These are phyloP conservation scores for Pelosia muscerda DNA, from an alignment of 2,888 invertebrate genomes.

Conservation along the genomic window DNA sequence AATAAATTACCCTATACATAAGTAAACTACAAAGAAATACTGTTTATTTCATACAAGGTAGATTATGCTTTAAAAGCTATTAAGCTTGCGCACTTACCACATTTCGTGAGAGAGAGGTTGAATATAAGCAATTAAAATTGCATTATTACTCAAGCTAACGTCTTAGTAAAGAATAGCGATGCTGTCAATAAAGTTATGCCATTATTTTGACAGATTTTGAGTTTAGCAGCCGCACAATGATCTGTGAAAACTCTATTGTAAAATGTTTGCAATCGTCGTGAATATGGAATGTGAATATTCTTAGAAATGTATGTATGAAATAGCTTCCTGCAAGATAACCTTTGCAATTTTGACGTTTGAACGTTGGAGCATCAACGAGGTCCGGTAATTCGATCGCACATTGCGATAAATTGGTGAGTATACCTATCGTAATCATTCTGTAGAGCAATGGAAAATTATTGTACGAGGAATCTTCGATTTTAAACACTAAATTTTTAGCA, in stretches of 20 bases:
- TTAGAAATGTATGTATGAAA: background rate
- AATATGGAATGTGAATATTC: background rate
- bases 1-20: background rate
- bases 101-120: slow-evolving; percentile 19
- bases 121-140: slow-evolving; percentile 26
- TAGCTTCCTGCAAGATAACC: too few relatives aligned
- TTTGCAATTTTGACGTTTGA: too few relatives aligned
- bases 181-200: slow-evolving; percentile 44
- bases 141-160: slow-evolving; percentile 33
- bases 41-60: background rate
- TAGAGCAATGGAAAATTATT: too few relatives aligned
- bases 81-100: background rate
- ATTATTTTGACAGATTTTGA: slow-evolving; percentile 36
- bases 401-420: too few relatives aligned
- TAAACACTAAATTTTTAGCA: too few relatives aligned
- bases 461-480: too few relatives aligned
- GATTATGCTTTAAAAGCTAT: background rate
- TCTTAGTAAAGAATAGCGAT: slow-evolving; percentile 37
- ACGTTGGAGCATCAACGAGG: too few relatives aligned
- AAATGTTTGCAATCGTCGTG: slow-evolving; percentile 32
- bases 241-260: slow-evolving; percentile 39
- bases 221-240: slow-evolving; percentile 40
- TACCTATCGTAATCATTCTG: too few relatives aligned
- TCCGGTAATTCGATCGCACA: too few relatives aligned
- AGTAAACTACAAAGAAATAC: background rate